Evolutionary conservation across 2,113 vertebrate genomes (phyloP), one percentile per base, ranked within the genome.

Genomic region (Pelobates fuscus): DNA sequence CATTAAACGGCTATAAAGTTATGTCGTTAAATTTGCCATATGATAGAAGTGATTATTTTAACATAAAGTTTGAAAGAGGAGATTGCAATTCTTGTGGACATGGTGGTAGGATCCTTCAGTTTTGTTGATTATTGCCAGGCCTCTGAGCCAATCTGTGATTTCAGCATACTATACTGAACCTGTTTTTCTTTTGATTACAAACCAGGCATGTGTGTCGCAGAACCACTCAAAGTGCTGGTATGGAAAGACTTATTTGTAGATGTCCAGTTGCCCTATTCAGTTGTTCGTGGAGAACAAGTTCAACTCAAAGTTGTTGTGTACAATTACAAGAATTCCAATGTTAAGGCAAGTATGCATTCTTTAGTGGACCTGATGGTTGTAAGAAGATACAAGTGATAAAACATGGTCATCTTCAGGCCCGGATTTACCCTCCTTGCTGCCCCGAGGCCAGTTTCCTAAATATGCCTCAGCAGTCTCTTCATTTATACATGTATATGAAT

Each of bases 251-350:
- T 95, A 65, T 96, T 95, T 20, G 15, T 99, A 49, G 90, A 90
- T 1, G 12, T 98, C 67, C 89, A 89, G 2, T 78, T 98, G 57
- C 97, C 96, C 0, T 97, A 98, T 57, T 95, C 95, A 25, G 88
- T 98, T 78, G 87, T 97, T n/a, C 82, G 97, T 74, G 96, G 96
- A 30, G 96, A 99, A 52, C 95, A 97, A 78, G 84, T 98, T 18
- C 86, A 95, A 67, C 82, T 99, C 14, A 88, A 79, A 71, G 95
- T 93, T 37, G 94, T 95, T 0, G 86, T 98, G 69, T 98, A 98
- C 82, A 99, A 98, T 85, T 91, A 92, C 2, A 49, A 0, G 15
- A 1, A 5, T 6, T 79, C 62, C 61, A 52, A 63, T 29, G 81
- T 81, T 21, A 71, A 2, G 82, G 91, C 89, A 84, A 87, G 82